Percentiles rank a stretch among this genome's conserved stretches.
These are phyloP conservation scores for Penaeus vannamei DNA, from an alignment of 1,140 invertebrate genomes.

Conservation along the genomic window DNA sequence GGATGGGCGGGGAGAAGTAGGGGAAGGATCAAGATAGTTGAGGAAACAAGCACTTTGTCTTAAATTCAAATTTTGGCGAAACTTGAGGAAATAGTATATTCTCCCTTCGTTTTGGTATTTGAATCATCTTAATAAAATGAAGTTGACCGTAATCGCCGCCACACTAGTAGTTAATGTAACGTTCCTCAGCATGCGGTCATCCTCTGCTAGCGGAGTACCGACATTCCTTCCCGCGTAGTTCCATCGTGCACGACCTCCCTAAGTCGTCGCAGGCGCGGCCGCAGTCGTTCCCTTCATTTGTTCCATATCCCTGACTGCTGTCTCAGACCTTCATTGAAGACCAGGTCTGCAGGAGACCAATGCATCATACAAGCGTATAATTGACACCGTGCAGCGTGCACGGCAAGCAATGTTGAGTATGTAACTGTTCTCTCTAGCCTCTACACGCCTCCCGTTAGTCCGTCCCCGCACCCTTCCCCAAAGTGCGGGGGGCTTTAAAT, in stretches of 20 bases:
- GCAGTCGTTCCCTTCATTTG: neutral
- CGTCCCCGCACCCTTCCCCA: conserved; percentile 33
- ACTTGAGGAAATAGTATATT: no score
- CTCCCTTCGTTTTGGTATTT: no score
- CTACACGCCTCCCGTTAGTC: conserved; percentile 33
- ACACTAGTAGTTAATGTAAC: no score
- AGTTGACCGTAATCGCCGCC: no score
- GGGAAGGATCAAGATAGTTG: no score
- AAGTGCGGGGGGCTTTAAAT: neutral
- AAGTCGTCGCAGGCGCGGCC: neutral
- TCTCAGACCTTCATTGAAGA: neutral
- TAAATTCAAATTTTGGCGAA: no score
- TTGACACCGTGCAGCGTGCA: conserved; percentile 8
- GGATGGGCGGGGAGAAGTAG: no score
- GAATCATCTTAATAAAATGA: no score
- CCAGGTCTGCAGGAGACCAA: neutral
- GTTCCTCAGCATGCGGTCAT: no score
- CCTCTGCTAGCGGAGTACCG: conserved; percentile 3
- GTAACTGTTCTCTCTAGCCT: conserved; percentile 49
- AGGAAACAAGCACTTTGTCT: no score
- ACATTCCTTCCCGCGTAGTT: conserved; percentile 29
- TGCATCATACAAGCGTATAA: neutral
- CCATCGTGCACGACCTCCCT: conserved; percentile 23
- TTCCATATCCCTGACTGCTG: no score
- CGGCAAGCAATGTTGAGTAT: conserved; percentile 30